phyloP scores from a whole-genome alignment of 2,888 invertebrate species.

The Hydraecia micacea region DNA sequence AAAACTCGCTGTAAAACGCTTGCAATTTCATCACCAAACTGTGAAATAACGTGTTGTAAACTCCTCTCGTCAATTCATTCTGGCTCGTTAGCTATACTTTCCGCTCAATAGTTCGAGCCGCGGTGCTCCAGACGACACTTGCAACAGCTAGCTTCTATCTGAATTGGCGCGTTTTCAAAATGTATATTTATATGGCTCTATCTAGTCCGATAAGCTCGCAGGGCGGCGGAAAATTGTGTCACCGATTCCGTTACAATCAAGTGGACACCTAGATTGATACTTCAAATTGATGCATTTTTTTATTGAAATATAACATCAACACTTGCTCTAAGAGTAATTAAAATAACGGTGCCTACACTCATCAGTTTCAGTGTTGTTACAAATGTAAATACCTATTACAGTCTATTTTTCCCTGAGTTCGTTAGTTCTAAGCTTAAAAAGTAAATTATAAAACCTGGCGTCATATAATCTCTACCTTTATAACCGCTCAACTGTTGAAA shows the following conservation, averaged over 20 bases:
- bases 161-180: background rate
- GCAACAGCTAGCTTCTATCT: background rate
- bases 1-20: background rate
- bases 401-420: background rate
- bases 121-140: background rate
- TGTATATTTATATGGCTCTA: background rate
- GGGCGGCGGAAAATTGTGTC: constrained; percentile 7
- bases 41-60: background rate
- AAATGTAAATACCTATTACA: background rate
- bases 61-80: constrained; percentile 1
- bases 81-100: background rate
- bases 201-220: constrained; percentile 22
- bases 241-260: background rate
- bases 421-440: background rate
- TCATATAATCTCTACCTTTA: constrained; percentile 16
- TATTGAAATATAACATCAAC: background rate
- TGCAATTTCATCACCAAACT: background rate
- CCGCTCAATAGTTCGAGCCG: background rate
- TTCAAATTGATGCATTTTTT: background rate
- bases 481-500: background rate
- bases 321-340: background rate
- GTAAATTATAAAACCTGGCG: constrained; percentile 25
- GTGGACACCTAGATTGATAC: constrained; percentile 10
- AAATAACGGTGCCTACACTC: background rate
- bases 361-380: background rate